Conservation (phyloP, 2,888 invertebrate genomes). For the Drosophila dives region DNA sequence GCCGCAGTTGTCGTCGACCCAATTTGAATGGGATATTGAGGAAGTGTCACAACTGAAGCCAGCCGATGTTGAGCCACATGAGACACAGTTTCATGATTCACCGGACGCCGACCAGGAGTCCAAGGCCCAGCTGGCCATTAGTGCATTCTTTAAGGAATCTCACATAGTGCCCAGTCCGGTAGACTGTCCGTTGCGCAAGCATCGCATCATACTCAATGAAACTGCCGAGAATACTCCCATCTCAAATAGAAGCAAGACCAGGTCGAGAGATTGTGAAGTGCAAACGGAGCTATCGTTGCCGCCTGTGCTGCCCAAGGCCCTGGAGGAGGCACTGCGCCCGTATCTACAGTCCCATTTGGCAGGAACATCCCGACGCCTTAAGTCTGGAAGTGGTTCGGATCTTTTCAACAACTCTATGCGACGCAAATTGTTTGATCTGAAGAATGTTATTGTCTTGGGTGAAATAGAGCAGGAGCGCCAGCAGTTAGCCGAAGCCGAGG, state of each 20-base stretch:
- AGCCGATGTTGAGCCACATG: slow-evolving; percentile 87
- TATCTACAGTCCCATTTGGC: slow-evolving; percentile 86
- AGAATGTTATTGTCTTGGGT: slow-evolving; percentile 72
- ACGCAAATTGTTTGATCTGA: slow-evolving; percentile 83
- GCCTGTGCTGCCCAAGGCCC: slow-evolving; percentile 85
- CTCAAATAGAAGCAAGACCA: slow-evolving; percentile 65
- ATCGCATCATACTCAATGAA: slow-evolving; percentile 81
- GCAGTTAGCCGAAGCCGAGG: slow-evolving; percentile 3
- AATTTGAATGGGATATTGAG: slow-evolving; percentile 89
- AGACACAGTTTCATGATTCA: slow-evolving; percentile 86
- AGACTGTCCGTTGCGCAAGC: slow-evolving; percentile 82
- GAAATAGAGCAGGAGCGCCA: slow-evolving; percentile 40
- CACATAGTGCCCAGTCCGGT: slow-evolving; percentile 84
- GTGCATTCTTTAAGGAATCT: slow-evolving; percentile 84
- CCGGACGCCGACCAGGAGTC: slow-evolving; percentile 87
- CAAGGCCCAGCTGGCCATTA: slow-evolving; percentile 88
- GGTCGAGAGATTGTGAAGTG: slow-evolving; percentile 84
- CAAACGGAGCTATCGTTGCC: slow-evolving; percentile 88
- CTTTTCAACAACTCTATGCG: slow-evolving; percentile 83
- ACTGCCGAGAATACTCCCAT: slow-evolving; percentile 74
- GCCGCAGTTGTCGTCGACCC: slow-evolving; percentile 84
- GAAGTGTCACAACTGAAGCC: slow-evolving; percentile 88
- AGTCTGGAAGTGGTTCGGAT: slow-evolving; percentile 52
- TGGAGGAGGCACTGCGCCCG: slow-evolving; percentile 87
- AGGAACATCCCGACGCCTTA: slow-evolving; percentile 23